A percentile compares a stretch with the other conserved stretches of the same genome.
Evolutionary conservation across 1,140 invertebrate genomes (phyloP).

Genomic region (Hermatobates lingyangjiaoensis): DNA sequence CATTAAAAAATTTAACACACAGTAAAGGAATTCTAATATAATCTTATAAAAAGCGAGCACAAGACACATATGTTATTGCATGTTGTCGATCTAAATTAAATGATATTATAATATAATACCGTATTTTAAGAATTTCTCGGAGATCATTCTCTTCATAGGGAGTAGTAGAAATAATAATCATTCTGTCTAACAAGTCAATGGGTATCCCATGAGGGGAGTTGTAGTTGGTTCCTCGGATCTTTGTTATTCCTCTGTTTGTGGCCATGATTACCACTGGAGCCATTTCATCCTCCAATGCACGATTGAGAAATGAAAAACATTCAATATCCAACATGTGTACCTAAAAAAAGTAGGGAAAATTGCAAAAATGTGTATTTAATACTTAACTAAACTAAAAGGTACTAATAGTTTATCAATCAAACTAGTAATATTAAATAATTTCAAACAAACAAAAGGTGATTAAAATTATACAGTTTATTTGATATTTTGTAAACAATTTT

Average conservation of each 20-base stretch:
- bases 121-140: conserved; percentile 79
- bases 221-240: conserved; percentile 82
- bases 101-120: conserved; percentile 31
- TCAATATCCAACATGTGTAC: conserved; percentile 98
- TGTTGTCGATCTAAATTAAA: too few species aligned
- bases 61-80: too few species aligned
- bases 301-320: conserved; percentile 94
- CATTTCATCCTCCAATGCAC: conserved; percentile 91
- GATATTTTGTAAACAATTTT: too few species aligned
- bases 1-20: too few species aligned
- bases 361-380: not conserved
- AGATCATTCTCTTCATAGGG: conserved; percentile 81
- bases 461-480: too few species aligned
- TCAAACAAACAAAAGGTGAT: too few species aligned
- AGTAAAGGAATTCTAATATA: too few species aligned
- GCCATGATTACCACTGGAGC: conserved; percentile 96
- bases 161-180: conserved; percentile 83
- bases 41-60: too few species aligned
- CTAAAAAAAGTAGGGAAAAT: conserved; percentile 24
- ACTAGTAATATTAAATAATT: too few species aligned
- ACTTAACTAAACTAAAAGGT: too few species aligned
- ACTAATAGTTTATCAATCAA: too few species aligned
- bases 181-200: conserved; percentile 84
- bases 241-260: conserved; percentile 93
- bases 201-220: conserved; percentile 90